Base-by-base conservation (phyloP, 2,797 vertebrate genomes). In the Sebastes vulpes region DNA sequence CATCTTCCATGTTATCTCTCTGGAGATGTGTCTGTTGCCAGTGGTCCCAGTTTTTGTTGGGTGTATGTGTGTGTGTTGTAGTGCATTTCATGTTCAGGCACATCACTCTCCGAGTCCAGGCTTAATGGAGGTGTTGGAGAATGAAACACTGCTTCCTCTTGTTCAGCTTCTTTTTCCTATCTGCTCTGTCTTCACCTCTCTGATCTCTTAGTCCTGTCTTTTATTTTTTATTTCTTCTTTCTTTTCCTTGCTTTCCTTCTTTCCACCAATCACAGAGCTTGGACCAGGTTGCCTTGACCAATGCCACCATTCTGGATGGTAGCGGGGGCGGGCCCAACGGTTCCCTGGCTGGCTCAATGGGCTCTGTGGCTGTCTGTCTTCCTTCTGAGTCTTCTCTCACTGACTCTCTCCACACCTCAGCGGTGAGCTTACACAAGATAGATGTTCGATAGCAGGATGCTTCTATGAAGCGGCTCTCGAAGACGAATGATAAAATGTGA, bases 311-410 rank as follows among this genome's bases (percentile, higher is more conserved):
- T 89, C 94, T 97, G 91, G 94, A 97, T 95, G 95, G 97, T 96
- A 88, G 96, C 86, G 91, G 91, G 94, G 97, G 96, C 84, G 96
- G 96, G 96, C 96, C 97, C 95, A 96, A 96, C 92, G 95, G 97
- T 89, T 96, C 97, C 94, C 96, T 97, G 96, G 97, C 97, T 89
- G 96, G 95, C 97, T 97, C 96, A 94, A 87, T 95, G 14, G 97
- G 97, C 94, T 97, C 91, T 96, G 95, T 96, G 95, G 94, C 97
- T 95, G 97, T 97, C 97, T 97, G 97, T 97, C 97, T 97, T 97
- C 96, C 97, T 96, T 97, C 97, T 88, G 98, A 97, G 95, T 95
- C 97, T 93, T 97, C 97, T 98, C 94, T 98, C 96, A 95, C 97
- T 97, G 97, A 97, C 95, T 97, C 97, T 91, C 97, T 97, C 90